A percentile compares a stretch with the other conserved stretches of the same genome.
phyloP scores from a whole-genome alignment of 2,888 invertebrate genomes.

The Drosophila pseudotalamancana region DNA sequence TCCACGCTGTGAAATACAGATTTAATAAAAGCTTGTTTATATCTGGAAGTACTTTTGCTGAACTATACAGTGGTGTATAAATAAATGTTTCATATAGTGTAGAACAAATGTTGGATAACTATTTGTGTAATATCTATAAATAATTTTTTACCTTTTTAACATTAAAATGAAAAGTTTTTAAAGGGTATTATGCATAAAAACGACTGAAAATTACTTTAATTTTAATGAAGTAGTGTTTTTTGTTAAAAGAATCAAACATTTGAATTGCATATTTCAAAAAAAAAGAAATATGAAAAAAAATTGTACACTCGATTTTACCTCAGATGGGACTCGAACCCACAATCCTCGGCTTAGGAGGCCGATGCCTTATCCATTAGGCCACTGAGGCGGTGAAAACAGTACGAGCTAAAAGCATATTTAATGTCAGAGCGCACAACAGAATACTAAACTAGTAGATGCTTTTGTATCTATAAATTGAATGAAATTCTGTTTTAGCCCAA shows the following conservation, averaged over 20 bases:
- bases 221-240: too few species aligned
- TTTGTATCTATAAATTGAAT: constrained; percentile 8
- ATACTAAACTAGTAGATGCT: not conserved
- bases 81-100: too few species aligned
- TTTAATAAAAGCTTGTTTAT: not conserved
- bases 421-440: not conserved
- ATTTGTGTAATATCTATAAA: not conserved
- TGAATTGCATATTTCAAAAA: not conserved
- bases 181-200: too few species aligned
- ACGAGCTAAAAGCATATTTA: constrained; percentile 17
- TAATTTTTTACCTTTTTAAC: not conserved
- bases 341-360: constrained; percentile 72
- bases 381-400: constrained; percentile 46
- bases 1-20: not conserved
- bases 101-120: too few species aligned
- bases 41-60: not conserved
- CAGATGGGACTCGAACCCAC: constrained; percentile 71
- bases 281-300: not conserved
- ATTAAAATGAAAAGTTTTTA: not conserved
- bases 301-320: constrained; percentile 35
- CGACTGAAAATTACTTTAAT: too few species aligned
- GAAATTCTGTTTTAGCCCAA: constrained; percentile 22
- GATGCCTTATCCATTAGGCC: constrained; percentile 72
- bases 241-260: too few species aligned
- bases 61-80: too few species aligned